A percentile compares a stretch with the other conserved stretches of the same genome.
phyloP scores from a whole-genome alignment of 2,113 vertebrate genomes.

The Anguilla japonica region DNA sequence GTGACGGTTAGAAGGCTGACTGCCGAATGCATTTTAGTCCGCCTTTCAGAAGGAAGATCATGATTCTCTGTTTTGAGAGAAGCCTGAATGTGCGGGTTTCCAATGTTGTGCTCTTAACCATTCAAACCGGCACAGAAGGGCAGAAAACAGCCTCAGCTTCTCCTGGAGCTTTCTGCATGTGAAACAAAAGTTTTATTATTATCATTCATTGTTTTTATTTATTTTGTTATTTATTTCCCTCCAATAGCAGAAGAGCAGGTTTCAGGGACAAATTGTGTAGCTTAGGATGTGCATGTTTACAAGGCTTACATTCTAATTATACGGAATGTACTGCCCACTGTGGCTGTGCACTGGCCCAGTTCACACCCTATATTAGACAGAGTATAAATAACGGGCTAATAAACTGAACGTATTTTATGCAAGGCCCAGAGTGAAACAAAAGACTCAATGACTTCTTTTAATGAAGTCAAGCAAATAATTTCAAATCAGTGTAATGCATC shows the following conservation, averaged over 20 bases:
- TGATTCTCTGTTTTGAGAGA: background rate
- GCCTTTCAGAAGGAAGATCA: background rate
- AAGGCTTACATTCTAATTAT: background rate
- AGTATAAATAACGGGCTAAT: slow-evolving; percentile 28
- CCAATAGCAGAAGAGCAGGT: background rate
- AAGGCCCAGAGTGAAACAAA: slow-evolving; percentile 24
- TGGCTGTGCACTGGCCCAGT: background rate
- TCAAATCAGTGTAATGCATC: slow-evolving; percentile 21
- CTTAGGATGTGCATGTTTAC: background rate
- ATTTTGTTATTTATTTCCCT: background rate
- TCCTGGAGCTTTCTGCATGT: background rate
- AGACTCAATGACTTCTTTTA: slow-evolving; percentile 14
- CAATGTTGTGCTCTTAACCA: no score
- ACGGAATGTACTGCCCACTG: background rate
- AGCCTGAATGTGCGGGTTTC: no score
- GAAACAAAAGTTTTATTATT: background rate
- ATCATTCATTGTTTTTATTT: background rate
- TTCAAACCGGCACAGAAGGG: background rate
- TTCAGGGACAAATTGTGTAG: background rate
- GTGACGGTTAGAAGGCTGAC: background rate
- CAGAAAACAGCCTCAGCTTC: background rate
- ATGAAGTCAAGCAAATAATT: slow-evolving; percentile 32
- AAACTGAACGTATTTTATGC: slow-evolving; percentile 20
- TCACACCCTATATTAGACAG: background rate
- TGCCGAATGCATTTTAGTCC: no score